These are phyloP conservation scores for Takifugu bimaculatus DNA, from an alignment of 2,113 vertebrate genomes.

Conservation along the genomic window DNA sequence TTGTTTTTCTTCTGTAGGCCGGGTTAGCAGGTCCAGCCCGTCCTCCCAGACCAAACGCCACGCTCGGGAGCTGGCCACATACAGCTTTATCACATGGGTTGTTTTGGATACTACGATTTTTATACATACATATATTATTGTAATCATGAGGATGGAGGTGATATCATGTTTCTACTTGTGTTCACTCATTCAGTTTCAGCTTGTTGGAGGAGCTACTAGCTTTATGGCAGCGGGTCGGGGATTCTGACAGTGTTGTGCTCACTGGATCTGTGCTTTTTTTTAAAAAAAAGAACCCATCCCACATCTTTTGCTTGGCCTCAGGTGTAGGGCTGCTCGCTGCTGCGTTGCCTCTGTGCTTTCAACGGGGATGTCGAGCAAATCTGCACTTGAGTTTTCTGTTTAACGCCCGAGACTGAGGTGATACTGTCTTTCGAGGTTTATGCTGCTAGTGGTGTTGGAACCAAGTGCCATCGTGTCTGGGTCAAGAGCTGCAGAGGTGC, in stretches of 20 bases:
- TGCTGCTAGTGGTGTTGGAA: conserved; percentile 92
- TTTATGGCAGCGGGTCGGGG: conserved; percentile 39
- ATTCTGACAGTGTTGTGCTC: conserved; percentile 72
- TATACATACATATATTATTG: conserved; percentile 53
- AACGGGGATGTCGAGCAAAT: conserved; percentile 59
- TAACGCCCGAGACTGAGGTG: conserved; percentile 78
- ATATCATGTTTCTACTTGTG: conserved; percentile 75
- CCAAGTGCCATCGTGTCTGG: conserved; percentile 93
- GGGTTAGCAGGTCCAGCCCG: conserved; percentile 96
- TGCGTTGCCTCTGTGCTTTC: conserved; percentile 72
- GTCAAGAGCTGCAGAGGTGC: conserved; percentile 90
- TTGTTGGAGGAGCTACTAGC: conserved; percentile 88
- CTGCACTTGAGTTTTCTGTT: conserved; percentile 79
- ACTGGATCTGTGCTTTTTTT: conserved; percentile 84
- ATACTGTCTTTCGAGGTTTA: conserved; percentile 79
- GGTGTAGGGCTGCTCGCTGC: conserved; percentile 79
- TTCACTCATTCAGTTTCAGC: conserved; percentile 87
- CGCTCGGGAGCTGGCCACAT: conserved; percentile 91
- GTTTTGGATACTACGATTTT: conserved; percentile 77
- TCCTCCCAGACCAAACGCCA: conserved; percentile 95
- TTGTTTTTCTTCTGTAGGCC: conserved; percentile 88
- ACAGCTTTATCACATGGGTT: conserved; percentile 81
- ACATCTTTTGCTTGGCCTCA: conserved; percentile 79
- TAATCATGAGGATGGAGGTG: conserved; percentile 49
- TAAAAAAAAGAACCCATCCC: conserved; percentile 54